Percentiles rank a stretch among this genome's conserved stretches.
phyloP scores from a whole-genome alignment of 2,797 vertebrate species.

The Semaprochilodus insignis region DNA sequence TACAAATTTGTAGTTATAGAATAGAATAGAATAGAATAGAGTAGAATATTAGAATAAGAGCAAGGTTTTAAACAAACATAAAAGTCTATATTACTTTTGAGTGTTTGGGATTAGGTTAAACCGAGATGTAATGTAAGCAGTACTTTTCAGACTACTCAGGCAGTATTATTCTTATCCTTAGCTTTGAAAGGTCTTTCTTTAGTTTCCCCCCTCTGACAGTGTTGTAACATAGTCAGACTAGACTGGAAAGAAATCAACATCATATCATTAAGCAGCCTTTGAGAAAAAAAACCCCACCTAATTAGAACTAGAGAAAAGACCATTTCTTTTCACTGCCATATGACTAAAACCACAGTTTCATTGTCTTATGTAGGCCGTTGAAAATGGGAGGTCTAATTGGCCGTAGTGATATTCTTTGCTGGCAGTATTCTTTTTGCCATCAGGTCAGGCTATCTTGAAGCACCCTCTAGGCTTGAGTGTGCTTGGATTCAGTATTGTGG shows the following conservation, averaged over 20 bases:
- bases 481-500: conserved; percentile 54
- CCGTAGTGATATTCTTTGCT: conserved; percentile 34
- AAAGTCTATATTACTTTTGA: neutral
- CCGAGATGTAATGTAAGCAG: neutral
- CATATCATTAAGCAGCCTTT: conserved; percentile 13
- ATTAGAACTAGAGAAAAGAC: conserved; percentile 27
- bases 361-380: conserved; percentile 35
- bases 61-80: too few relatives aligned
- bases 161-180: neutral
- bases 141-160: neutral
- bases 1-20: too few relatives aligned
- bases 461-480: conserved; percentile 45
- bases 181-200: neutral
- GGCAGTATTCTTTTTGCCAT: conserved; percentile 50
- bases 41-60: too few relatives aligned
- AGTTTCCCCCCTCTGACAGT: neutral
- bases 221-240: neutral
- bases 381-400: conserved; percentile 52
- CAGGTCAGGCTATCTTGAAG: conserved; percentile 59
- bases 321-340: conserved; percentile 11
- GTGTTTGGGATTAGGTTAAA: neutral
- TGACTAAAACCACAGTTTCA: conserved; percentile 24
- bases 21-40: too few relatives aligned
- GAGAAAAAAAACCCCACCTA: neutral
- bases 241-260: conserved; percentile 15